Conservation (phyloP, 1,140 invertebrate species). For the Oncopodura yosiiana region DNA sequence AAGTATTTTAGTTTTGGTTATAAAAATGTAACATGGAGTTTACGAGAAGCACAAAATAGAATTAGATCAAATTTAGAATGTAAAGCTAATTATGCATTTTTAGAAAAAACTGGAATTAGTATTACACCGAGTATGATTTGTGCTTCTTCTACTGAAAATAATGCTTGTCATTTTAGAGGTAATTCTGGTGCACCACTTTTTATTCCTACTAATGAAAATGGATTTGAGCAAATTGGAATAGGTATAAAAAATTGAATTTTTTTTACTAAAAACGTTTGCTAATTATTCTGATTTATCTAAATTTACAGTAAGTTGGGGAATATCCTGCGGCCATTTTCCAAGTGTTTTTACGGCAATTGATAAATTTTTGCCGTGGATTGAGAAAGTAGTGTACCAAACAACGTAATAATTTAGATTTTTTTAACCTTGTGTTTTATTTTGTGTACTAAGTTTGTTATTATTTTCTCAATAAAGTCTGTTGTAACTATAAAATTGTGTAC, state of each 20-base stretch:
- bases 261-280: background rate
- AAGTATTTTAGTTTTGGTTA: slow-evolving; percentile 25
- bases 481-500: too few species aligned
- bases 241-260: background rate
- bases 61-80: slow-evolving; percentile 11
- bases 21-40: slow-evolving; percentile 20
- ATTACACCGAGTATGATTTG: slow-evolving; percentile 26
- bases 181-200: slow-evolving; percentile 16
- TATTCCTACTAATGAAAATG: slow-evolving; percentile 4
- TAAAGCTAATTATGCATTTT: slow-evolving; percentile 11
- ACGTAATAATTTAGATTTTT: too few species aligned
- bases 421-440: too few species aligned
- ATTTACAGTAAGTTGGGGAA: background rate
- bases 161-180: slow-evolving; percentile 15
- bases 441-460: too few species aligned
- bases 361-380: slow-evolving; percentile 19
- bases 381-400: slow-evolving; percentile 17
- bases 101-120: slow-evolving; percentile 17
- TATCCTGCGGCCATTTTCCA: slow-evolving; percentile 12
- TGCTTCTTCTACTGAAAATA: slow-evolving; percentile 13
- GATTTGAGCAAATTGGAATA: slow-evolving; percentile 18
- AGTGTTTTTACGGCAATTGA: slow-evolving; percentile 16
- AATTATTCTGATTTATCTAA: background rate
- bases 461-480: too few species aligned
- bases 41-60: slow-evolving; percentile 3